These are phyloP conservation scores for Channa maculata DNA, from an alignment of 2,113 vertebrate genomes.

Conservation along the genomic window DNA sequence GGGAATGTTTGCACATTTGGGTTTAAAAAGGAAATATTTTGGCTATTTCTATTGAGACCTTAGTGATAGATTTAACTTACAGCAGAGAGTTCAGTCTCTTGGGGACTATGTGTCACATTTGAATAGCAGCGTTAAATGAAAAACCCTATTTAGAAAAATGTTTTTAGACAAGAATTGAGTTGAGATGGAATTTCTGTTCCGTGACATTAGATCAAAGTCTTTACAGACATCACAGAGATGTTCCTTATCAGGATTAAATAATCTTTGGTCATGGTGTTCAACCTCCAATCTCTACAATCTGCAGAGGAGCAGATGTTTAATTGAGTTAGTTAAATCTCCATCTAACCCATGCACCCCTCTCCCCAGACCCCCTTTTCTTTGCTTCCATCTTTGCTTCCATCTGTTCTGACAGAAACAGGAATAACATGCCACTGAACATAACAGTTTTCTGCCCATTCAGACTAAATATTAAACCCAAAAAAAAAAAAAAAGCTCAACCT, in stretches of 20 bases:
- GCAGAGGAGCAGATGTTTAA: conserved; percentile 38
- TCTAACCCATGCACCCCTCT: conserved; percentile 9
- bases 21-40: conserved; percentile 29
- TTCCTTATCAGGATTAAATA: conserved; percentile 30
- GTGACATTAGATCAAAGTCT: conserved; percentile 30
- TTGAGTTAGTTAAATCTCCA: conserved; percentile 28
- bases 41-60: conserved; percentile 14
- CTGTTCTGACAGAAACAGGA: conserved; percentile 3
- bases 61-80: conserved; percentile 5
- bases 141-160: no score
- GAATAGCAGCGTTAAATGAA: conserved; percentile 9
- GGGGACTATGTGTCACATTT: not conserved
- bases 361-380: not conserved
- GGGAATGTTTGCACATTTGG: conserved; percentile 6
- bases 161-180: no score
- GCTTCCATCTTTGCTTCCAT: not conserved
- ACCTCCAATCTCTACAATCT: conserved; percentile 39
- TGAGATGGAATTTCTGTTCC: not conserved
- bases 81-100: not conserved
- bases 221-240: conserved; percentile 22
- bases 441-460: conserved; percentile 22
- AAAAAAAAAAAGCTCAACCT: not conserved
- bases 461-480: conserved; percentile 9
- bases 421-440: not conserved
- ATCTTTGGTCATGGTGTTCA: conserved; percentile 12